Base-by-base conservation (phyloP, 2,113 vertebrate genomes). In the Salvelinus sp. region DNA sequence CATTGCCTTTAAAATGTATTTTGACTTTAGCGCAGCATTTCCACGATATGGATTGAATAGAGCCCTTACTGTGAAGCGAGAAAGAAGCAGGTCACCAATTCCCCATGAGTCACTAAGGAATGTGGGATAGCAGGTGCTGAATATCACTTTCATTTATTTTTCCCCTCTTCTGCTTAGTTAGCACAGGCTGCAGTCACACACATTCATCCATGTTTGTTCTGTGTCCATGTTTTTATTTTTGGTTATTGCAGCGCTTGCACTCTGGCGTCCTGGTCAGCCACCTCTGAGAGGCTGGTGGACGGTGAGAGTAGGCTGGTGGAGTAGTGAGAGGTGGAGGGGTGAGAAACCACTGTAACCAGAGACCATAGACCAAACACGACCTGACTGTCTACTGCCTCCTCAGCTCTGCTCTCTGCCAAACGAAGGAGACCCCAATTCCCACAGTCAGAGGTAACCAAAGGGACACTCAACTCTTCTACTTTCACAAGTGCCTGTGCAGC, bases 31-130 rank as follows among this genome's bases (percentile, higher is more conserved):
- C 6, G 6, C 33, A 33, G 6, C 6, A 33, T 33, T 33, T 33
- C 33, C 33, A 33, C 6, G 6, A 33, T 6, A 33, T 33, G 33
- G 7, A 38, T 14, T 9, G 14, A 50, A 68, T 10, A 38, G 18
- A n/a, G 2, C 4, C 27, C 23, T 18, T 33, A 13, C n/a, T 18
- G 30, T 63, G 60, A 20, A 64, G 28, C 47, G 6, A 47, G 25
- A 78, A 47, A 48, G 65, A 44, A 22, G 18, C 27, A 54, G 54
- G 44, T 25, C 22, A 62, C 25, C 27, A 54, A 72, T 54, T 82
- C 79, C 75, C 77, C 76, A 82, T 86, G 86, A 90, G 83, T 90
- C 83, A 88, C 73, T 58, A 57, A 64, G 82, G 82, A 81, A 75
- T 82, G 54, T 63, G 73, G 69, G 71, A 82, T 58, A 76, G 81